A percentile compares a stretch with the other conserved stretches of the same genome.
These are phyloP conservation scores for Andrena minutula DNA, from an alignment of 2,888 invertebrate species.

Conservation along the genomic window DNA sequence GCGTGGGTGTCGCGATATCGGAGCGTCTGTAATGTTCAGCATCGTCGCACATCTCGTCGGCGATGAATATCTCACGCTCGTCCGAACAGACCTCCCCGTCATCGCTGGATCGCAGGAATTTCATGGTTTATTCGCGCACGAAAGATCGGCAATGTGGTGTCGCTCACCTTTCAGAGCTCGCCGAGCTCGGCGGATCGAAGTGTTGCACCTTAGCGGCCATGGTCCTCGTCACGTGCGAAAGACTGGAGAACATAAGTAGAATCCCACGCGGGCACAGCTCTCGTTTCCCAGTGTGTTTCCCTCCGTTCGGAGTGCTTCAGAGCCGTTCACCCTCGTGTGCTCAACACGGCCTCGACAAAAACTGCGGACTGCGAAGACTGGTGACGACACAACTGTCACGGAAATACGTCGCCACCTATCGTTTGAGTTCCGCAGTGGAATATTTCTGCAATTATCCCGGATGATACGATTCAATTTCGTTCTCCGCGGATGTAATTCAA, in stretches of 20 bases:
- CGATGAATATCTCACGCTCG: slow-evolving; percentile 76
- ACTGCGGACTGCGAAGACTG: slow-evolving; percentile 23
- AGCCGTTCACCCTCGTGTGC: background rate
- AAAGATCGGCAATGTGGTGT: background rate
- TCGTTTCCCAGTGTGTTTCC: background rate
- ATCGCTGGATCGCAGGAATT: slow-evolving; percentile 64
- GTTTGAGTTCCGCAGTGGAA: slow-evolving; percentile 10
- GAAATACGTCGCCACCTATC: slow-evolving; percentile 43
- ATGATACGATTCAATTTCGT: background rate
- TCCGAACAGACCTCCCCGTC: slow-evolving; percentile 78
- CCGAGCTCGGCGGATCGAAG: slow-evolving; percentile 95
- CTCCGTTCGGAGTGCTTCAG: too few relatives aligned
- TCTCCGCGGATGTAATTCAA: background rate
- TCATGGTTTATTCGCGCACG: background rate
- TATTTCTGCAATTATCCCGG: slow-evolving; percentile 9
- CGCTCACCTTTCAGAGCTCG: slow-evolving; percentile 94
- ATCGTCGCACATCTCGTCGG: slow-evolving; percentile 79
- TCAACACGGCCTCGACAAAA: background rate
- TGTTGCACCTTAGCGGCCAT: slow-evolving; percentile 87
- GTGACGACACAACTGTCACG: slow-evolving; percentile 15
- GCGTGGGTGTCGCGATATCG: slow-evolving; percentile 87
- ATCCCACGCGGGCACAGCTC: slow-evolving; percentile 29
- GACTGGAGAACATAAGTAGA: background rate
- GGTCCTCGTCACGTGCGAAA: slow-evolving; percentile 22
- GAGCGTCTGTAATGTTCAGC: slow-evolving; percentile 72